phyloP scores from a whole-genome alignment of 2,113 vertebrate genomes.

The Sinocyclocheilus anshuiensis region DNA sequence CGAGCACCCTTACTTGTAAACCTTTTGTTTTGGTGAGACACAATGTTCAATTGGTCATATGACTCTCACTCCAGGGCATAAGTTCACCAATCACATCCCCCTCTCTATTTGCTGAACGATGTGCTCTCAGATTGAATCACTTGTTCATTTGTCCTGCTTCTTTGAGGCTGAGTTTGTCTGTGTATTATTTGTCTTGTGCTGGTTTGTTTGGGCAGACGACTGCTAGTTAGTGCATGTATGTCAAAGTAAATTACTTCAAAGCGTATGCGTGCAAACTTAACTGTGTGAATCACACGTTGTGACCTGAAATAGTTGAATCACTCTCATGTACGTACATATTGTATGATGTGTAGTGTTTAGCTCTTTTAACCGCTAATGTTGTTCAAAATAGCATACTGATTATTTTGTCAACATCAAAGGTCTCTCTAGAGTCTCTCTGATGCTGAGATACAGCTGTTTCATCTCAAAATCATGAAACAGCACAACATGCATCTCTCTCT shows the following conservation, averaged over 20 bases:
- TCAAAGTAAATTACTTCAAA: neutral
- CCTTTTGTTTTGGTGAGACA: slow-evolving; percentile 21
- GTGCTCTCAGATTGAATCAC: too few species aligned
- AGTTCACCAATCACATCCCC: neutral
- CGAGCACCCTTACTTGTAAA: neutral
- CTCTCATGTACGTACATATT: neutral
- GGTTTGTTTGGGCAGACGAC: neutral
- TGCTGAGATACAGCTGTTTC: slow-evolving; percentile 50
- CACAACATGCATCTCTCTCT: slow-evolving; percentile 36
- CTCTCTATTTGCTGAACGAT: too few species aligned
- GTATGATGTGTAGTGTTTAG: neutral
- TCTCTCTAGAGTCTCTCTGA: slow-evolving; percentile 38
- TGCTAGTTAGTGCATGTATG: neutral
- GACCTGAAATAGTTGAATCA: neutral
- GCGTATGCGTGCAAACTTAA: neutral
- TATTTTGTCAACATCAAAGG: slow-evolving; percentile 46
- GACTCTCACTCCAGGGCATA: neutral
- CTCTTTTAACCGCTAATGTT: slow-evolving; percentile 15
- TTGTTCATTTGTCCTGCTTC: neutral
- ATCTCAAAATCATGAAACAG: slow-evolving; percentile 48
- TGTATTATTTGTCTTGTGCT: neutral
- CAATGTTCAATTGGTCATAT: slow-evolving; percentile 10
- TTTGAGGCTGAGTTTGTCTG: neutral
- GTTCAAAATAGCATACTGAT: slow-evolving; percentile 20
- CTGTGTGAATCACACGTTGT: neutral